phyloP scores from a whole-genome alignment of 2,113 vertebrate species.

The Calidris pugnax region DNA sequence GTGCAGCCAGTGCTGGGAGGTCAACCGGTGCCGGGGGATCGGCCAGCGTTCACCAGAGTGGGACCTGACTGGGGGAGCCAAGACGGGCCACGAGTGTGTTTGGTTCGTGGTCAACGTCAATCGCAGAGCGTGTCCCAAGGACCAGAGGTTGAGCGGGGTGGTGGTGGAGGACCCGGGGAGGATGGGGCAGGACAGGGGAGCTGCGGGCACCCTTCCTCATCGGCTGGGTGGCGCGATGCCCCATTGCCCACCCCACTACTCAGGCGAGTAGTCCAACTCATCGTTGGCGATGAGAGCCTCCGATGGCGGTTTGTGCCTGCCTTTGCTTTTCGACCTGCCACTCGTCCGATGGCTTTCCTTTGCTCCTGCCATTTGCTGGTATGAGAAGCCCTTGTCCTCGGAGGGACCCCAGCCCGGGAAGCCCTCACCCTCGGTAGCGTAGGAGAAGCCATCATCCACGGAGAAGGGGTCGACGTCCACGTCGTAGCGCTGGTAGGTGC shows the following conservation, averaged over 20 bases:
- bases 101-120: background rate
- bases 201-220: constrained; percentile 39
- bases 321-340: constrained; percentile 84
- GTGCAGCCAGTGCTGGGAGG: background rate
- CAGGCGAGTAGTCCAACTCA: constrained; percentile 82
- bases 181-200: constrained; percentile 48
- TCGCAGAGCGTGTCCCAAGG: background rate
- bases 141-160: constrained; percentile 41
- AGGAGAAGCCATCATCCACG: constrained; percentile 76
- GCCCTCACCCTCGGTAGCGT: constrained; percentile 72
- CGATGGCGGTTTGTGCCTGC: constrained; percentile 80
- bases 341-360: constrained; percentile 79
- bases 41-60: background rate
- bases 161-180: constrained; percentile 15
- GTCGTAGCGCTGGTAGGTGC: constrained; percentile 93
- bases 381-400: constrained; percentile 80
- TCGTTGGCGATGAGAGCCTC: constrained; percentile 86
- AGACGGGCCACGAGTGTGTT: background rate
- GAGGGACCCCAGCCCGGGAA: constrained; percentile 81
- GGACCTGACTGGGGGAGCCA: background rate
- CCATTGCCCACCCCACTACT: constrained; percentile 57
- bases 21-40: background rate
- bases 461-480: constrained; percentile 87
- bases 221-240: background rate
- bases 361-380: constrained; percentile 82